Percentiles rank a stretch among this genome's conserved stretches.
Conservation (phyloP, 2,113 vertebrate species). For the Aramus guarauna region DNA sequence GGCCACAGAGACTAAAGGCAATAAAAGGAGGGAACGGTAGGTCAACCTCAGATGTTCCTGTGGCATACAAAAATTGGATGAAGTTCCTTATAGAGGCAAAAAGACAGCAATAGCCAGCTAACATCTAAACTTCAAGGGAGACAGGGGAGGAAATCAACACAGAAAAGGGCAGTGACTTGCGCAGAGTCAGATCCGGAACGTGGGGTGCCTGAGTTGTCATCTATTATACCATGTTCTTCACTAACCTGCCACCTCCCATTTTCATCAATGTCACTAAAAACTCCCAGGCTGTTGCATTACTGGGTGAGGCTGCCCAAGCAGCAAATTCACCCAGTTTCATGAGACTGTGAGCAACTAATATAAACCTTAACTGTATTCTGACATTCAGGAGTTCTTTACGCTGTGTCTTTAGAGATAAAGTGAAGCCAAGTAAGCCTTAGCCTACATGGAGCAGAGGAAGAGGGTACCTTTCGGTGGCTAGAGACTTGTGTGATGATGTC, state of each 20-base stretch:
- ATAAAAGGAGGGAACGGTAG: not conserved
- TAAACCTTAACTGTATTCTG: not conserved
- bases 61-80: not conserved
- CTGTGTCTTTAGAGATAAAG: not conserved
- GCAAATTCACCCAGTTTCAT: not conserved
- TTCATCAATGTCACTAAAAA: not conserved
- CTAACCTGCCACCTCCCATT: not conserved
- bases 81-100: not conserved
- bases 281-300: not conserved
- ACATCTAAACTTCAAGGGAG: not conserved
- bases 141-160: not conserved
- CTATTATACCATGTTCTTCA: not conserved
- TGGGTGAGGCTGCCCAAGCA: not conserved
- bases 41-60: not conserved
- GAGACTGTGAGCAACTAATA: not conserved
- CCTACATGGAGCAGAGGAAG: not conserved
- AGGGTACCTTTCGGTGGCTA: not conserved
- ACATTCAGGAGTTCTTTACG: not conserved
- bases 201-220: not conserved
- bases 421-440: not conserved
- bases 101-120: not conserved
- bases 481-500: accelerated
- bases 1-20: not conserved
- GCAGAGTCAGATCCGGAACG: not conserved
- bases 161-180: not conserved